Conservation (phyloP, 2,797 vertebrate genomes). For the Meda fulgida region DNA sequence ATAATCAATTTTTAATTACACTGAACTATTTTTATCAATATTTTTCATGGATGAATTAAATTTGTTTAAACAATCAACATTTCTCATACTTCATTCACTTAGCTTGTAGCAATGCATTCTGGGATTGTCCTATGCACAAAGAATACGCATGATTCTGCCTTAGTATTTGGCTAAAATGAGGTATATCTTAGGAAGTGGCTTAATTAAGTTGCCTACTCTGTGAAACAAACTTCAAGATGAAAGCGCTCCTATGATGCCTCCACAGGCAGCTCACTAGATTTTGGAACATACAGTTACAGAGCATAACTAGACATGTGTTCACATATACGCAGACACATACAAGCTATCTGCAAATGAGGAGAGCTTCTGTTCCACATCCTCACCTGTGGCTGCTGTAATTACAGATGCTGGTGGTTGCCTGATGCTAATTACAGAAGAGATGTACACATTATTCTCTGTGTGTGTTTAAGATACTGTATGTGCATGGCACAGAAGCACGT, state of each 20-base stretch:
- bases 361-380: constrained; percentile 33
- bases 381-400: constrained; percentile 60
- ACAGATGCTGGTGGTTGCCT: constrained; percentile 47
- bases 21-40: neutral
- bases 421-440: constrained; percentile 54
- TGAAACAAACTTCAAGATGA: neutral
- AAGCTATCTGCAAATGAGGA: neutral
- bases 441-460: constrained; percentile 26
- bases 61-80: neutral
- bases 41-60: neutral
- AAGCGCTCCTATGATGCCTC: neutral
- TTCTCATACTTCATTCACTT: neutral
- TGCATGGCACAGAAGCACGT: constrained; percentile 5
- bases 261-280: neutral
- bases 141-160: neutral
- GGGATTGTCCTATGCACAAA: neutral
- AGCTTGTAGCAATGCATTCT: neutral
- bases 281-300: neutral
- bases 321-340: neutral
- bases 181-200: neutral
- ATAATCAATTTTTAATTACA: neutral
- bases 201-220: neutral
- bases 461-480: constrained; percentile 28
- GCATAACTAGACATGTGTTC: neutral
- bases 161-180: neutral